Percentiles rank a stretch among this genome's conserved stretches.
Conservation (phyloP, 2,888 invertebrate genomes). For the Drosophila melanosoma region DNA sequence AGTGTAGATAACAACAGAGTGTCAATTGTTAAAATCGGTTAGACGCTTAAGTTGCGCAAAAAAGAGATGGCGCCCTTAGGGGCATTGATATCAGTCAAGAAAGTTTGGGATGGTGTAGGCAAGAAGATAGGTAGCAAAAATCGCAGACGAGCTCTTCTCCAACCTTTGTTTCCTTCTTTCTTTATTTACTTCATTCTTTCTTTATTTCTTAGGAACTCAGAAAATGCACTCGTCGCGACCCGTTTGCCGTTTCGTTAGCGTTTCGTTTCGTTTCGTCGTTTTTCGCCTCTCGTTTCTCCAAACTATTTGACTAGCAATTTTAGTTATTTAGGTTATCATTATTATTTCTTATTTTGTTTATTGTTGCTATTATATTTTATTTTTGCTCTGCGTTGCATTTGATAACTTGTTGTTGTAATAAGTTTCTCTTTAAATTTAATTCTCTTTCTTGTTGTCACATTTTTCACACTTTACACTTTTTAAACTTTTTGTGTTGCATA, state of each 20-base stretch:
- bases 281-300: slow-evolving; percentile 32
- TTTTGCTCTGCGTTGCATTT: slow-evolving; percentile 16
- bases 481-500: slow-evolving; percentile 21
- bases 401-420: slow-evolving; percentile 12
- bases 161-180: slow-evolving; percentile 8
- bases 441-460: slow-evolving; percentile 21
- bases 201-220: slow-evolving; percentile 31
- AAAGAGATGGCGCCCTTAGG: slow-evolving; percentile 18
- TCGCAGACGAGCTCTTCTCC: slow-evolving; percentile 4
- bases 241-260: slow-evolving; percentile 14
- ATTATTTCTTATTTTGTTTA: slow-evolving; percentile 34
- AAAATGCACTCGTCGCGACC: slow-evolving; percentile 43
- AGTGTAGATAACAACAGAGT: slow-evolving; percentile 45
- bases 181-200: slow-evolving; percentile 12
- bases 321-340: slow-evolving; percentile 71
- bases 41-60: slow-evolving; percentile 14
- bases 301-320: slow-evolving; percentile 67
- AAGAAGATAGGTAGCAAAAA: slow-evolving; percentile 21
- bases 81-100: slow-evolving; percentile 6
- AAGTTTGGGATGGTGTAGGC: background rate
- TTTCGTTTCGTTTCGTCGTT: slow-evolving; percentile 23
- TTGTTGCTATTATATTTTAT: slow-evolving; percentile 7
- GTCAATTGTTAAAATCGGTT: slow-evolving; percentile 39
- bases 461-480: slow-evolving; percentile 41
- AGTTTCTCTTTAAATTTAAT: slow-evolving; percentile 17